Percentiles rank a stretch among this genome's conserved stretches.
Conservation (phyloP, 2,113 vertebrate genomes). For the Malurus elegans region DNA sequence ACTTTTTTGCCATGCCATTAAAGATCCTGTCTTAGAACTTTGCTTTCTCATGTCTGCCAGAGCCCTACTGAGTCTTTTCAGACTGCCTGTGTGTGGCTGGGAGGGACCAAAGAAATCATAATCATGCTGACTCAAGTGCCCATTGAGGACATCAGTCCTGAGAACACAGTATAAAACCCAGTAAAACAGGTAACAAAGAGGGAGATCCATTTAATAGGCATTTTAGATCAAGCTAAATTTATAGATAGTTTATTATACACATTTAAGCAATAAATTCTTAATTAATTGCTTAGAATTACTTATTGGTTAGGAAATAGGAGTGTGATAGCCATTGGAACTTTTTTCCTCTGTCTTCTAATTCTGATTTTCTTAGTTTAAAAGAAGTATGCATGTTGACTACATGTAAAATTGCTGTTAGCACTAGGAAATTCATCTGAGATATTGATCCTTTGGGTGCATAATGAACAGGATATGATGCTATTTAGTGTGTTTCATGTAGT, state of each 20-base stretch:
- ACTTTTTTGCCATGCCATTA: not conserved
- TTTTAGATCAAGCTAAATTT: not conserved
- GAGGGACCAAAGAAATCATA: not conserved
- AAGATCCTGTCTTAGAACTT: conserved; percentile 8
- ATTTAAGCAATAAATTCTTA: not conserved
- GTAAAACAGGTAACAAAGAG: not conserved
- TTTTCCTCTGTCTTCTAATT: not conserved
- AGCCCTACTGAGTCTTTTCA: not conserved
- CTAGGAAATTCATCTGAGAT: not conserved
- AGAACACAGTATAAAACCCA: not conserved
- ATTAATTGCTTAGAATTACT: not conserved
- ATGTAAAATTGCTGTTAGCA: not conserved
- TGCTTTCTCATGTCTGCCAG: not conserved
- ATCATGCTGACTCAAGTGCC: not conserved
- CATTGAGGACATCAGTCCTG: not conserved
- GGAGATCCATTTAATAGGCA: not conserved
- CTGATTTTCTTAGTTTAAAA: not conserved
- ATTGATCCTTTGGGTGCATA: not conserved
- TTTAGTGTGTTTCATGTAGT: not conserved
- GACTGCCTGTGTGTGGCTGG: not conserved
- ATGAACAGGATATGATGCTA: not conserved
- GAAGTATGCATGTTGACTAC: not conserved
- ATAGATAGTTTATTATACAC: not conserved
- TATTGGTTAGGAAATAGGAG: not conserved
- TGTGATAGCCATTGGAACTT: not conserved